Evolutionary conservation across 2,797 vertebrate genomes (phyloP), one percentile per base, ranked within the genome.

Genomic region (Amblyopsis hoosieri): DNA sequence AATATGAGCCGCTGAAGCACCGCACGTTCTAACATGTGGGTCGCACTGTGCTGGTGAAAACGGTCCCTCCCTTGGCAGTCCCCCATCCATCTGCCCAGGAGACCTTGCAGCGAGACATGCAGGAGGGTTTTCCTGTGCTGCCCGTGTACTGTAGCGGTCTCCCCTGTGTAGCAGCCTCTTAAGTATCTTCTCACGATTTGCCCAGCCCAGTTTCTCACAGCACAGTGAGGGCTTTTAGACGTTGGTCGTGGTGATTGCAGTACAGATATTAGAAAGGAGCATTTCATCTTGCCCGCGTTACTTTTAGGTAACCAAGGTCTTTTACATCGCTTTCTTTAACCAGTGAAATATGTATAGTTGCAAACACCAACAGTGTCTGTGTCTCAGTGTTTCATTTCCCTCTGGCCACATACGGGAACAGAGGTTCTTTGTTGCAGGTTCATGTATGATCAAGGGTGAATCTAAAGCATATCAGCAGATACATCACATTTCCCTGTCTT

Each of bases 391-490:
- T 45, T 77, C 66, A 55, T 74, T 53, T 12, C 77, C 37, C 48
- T 77, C 52, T 60, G 54, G 12, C 57, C 19, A 47, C 10, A 57
- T 47, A 19, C 29, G 12, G 42, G 58, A 59, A 91, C 85, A 89
- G 83, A 64, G 46, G 61, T 45, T 72, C 82, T 79, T 89, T 88
- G 87, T 90, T 81, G 60, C 63, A 47, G 71, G 42, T 80, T 85
- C 59, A 67, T 67, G 69, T 78, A 69, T 80, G 78, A 71, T 80
- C 60, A 67, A 48, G 54, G 75, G 75, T 61, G 80, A 84, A 84
- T 87, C 85, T 79, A 75, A 80, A 84, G 66, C 83, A 76, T 80
- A 89, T 91, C 89, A 89, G 85, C 80, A 87, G 89, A 87, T 84
- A 76, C 85, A 82, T 90, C 85, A 79, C 85, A 86, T 89, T 87